Evolutionary conservation across 2,113 vertebrate genomes (phyloP), one percentile per base, ranked within the genome.

Genomic region (Acinonyx jubatus): DNA sequence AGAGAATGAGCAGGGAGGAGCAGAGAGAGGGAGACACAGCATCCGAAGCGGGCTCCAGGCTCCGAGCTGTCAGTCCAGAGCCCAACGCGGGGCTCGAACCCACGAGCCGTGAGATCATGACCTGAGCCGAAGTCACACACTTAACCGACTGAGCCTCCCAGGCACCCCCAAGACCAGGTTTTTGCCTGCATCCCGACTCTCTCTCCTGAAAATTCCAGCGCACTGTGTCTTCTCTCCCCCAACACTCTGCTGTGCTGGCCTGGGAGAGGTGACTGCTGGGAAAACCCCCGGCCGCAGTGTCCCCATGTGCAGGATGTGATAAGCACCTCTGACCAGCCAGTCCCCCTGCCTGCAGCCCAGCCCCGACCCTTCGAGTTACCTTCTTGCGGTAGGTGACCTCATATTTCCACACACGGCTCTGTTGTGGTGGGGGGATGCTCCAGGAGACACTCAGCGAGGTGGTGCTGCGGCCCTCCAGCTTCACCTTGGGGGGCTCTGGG

Each of bases 311-410:
- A 90, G 87, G 68, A 68, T 4, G 15, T 0, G 0, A 29, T 4
- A 12, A 84, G 12, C 45, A 16, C 9, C 84, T 11, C 1, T 13
- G 69, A 7, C 86, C 57, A 27, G 79, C 65, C 23, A 3, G 7
- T 3, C 45, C 52, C 52, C 33, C 65, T 18, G 69, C 41, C 61
- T 14, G 2, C 38, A n/a, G 27, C 65, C 80, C 14, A 3, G 81
- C 38, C 38, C 66, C 0, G 3, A 3, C 61, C 1, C 12, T 1
- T 0, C 21, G 13, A 14, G 23, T 84, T 98, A 99, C 99, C 99
- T 99, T 99, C 98, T 99, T 99, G 96, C 99, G 99, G 98, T 99
- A 99, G 97, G 99, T 99, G 80, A 99, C 99, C 95, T 99, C 99
- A 0, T 99, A 99, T 89, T 99, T 99, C 97, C 99, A 98, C 93